Evolutionary conservation across 2,888 invertebrate genomes (phyloP), one percentile per base, ranked within the genome.

Genomic region (Eupithecia inturbata): DNA sequence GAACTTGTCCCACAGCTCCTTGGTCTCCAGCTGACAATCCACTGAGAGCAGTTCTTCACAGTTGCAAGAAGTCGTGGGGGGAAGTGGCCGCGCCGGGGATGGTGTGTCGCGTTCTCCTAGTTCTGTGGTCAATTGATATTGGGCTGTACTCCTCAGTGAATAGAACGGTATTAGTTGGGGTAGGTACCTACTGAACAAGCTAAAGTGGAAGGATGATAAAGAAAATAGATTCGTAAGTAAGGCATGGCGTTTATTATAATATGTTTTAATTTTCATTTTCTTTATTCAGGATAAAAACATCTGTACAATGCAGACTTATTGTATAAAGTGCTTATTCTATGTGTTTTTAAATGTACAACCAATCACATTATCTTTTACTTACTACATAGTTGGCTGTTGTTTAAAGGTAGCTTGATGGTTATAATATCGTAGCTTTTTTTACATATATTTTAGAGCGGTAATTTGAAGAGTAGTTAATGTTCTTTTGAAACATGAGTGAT

Each of bases 1-100:
- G 94, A 99, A 99, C 93, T 99, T 99, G 92, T 98, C 98, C 99
- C 99, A 99, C 53, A 99, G 95, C 84, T 99, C 99, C 92, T 98
- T 98, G 79, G 99, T 99, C 95, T 99, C 99, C 86, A 99, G 95
- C 88, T 98, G 97, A 88, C 99, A 99, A 85, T 98, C 97, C 73
- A 98, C 97, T 78, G 97, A 96, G 81, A 96, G 95, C 78, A 98
- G 94, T 86, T 98, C 98, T 87, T 97, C 97, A 90, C 97, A 97
- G 88, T 97, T 97, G 91, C 97, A 98, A 57, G 95, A 95, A 78
- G 95, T 96, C 72, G 91, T 88, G 12, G 93, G 93, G 4, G 91
- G 92, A 28, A 88, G 84, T 4, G 92, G 91, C 76, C 92, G 89
- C 78, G 91, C 92, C 5, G 94, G 95, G 1, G 94, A 95, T 10